A percentile compares a stretch with the other conserved stretches of the same genome.
These are phyloP conservation scores for Cherax destructor DNA, from an alignment of 1,140 invertebrate species.

Conservation along the genomic window DNA sequence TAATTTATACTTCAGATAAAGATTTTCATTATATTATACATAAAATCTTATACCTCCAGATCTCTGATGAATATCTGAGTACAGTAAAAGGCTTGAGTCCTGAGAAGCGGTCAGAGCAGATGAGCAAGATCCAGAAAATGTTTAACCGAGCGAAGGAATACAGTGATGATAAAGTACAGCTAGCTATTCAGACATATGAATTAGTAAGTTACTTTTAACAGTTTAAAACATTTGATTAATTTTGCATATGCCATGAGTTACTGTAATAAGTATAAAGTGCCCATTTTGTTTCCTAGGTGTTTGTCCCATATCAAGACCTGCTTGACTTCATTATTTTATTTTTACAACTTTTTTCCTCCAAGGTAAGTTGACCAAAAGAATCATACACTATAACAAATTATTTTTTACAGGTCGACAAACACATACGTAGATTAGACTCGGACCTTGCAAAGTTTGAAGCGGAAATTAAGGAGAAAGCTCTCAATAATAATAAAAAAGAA, in stretches of 20 bases:
- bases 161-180: constrained; percentile 97
- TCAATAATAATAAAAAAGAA: constrained; percentile 79
- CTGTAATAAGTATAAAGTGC: too few relatives aligned
- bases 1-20: too few relatives aligned
- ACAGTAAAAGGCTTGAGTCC: constrained; percentile 80
- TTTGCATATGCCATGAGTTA: too few relatives aligned
- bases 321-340: too few relatives aligned
- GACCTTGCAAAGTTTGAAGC: constrained; percentile 97
- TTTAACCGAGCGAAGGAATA: constrained; percentile 95
- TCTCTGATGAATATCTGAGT: constrained; percentile 89
- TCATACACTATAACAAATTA: too few relatives aligned
- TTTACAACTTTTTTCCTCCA: too few relatives aligned
- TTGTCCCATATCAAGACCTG: too few relatives aligned
- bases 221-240: too few relatives aligned
- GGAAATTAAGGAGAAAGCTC: constrained; percentile 95
- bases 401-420: constrained; percentile 85
- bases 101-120: constrained; percentile 89
- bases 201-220: constrained; percentile 78
- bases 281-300: too few relatives aligned
- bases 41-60: constrained; percentile 59
- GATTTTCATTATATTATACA: too few relatives aligned
- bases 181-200: constrained; percentile 98
- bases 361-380: too few relatives aligned
- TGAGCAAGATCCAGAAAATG: constrained; percentile 87
- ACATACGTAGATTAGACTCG: constrained; percentile 95